Evolutionary conservation across 2,888 invertebrate species (phyloP).

Genomic region (Buathra laborator): DNA sequence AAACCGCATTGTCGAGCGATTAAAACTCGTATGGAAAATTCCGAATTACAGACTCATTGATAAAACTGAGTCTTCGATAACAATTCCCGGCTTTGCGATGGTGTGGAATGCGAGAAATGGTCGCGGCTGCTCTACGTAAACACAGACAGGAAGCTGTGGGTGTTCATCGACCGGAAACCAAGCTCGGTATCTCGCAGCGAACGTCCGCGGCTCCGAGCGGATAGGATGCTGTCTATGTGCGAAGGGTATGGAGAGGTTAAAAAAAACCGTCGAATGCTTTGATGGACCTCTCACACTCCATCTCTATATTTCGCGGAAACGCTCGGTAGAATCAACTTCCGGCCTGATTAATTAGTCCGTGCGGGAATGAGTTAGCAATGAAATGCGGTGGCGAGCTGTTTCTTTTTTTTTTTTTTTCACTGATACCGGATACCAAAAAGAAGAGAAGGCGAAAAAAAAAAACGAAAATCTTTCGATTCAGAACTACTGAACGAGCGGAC

Average conservation of each 20-base stretch:
- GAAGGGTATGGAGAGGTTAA: neutral
- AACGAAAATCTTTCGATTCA: constrained; percentile 31
- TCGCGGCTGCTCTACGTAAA: constrained; percentile 20
- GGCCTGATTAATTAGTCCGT: constrained; percentile 62
- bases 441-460: constrained; percentile 21
- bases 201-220: constrained; percentile 53
- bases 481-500: neutral
- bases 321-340: constrained; percentile 61
- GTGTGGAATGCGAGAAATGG: neutral
- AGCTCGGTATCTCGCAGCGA: constrained; percentile 42
- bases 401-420: neutral
- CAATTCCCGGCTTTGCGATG: neutral
- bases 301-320: constrained; percentile 57
- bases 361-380: constrained; percentile 25
- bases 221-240: constrained; percentile 32
- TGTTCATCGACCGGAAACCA: constrained; percentile 59
- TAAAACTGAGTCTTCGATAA: constrained; percentile 18
- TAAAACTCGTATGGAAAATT: constrained; percentile 19
- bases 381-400: constrained; percentile 23
- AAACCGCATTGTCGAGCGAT: neutral
- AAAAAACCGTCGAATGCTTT: constrained; percentile 15
- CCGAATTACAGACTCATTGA: neutral
- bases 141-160: constrained; percentile 62
- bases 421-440: neutral
- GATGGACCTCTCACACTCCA: neutral